phyloP scores from a whole-genome alignment of 2,888 invertebrate species.

The Sphaeridia pumilis region DNA sequence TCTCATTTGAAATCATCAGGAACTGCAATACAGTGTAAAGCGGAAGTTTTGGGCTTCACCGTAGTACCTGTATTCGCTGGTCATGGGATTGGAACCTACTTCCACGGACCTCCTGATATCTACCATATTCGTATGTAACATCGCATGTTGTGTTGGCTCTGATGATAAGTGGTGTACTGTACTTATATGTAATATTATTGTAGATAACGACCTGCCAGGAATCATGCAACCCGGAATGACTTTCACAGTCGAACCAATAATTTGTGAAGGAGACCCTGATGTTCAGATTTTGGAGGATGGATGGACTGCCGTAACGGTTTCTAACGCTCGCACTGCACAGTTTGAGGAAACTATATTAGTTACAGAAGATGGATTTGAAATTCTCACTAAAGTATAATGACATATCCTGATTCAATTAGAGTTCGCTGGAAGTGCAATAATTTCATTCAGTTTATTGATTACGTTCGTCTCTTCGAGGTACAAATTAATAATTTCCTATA shows the following conservation, averaged over 20 bases:
- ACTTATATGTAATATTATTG: no score
- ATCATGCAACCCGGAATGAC: slow-evolving; percentile 78
- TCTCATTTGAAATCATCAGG: slow-evolving; percentile 41
- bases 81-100: slow-evolving; percentile 84
- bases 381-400: no score
- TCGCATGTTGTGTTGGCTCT: not conserved
- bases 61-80: slow-evolving; percentile 73
- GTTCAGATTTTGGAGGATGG: slow-evolving; percentile 66
- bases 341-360: slow-evolving; percentile 84
- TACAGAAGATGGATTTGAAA: slow-evolving; percentile 61
- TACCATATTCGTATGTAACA: slow-evolving; percentile 58
- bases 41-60: slow-evolving; percentile 50
- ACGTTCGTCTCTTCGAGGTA: not conserved
- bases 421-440: not conserved
- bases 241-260: slow-evolving; percentile 85
- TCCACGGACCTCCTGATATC: slow-evolving; percentile 86
- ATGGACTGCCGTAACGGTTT: slow-evolving; percentile 82
- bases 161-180: not conserved
- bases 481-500: slow-evolving; percentile 1
- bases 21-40: slow-evolving; percentile 51
- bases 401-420: no score
- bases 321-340: slow-evolving; percentile 73
- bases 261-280: slow-evolving; percentile 60
- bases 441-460: not conserved
- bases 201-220: slow-evolving; percentile 33